Percentiles rank a stretch among this genome's conserved stretches.
Evolutionary conservation across 2,797 vertebrate species (phyloP).

Genomic region (Odontamblyopus rebecca): DNA sequence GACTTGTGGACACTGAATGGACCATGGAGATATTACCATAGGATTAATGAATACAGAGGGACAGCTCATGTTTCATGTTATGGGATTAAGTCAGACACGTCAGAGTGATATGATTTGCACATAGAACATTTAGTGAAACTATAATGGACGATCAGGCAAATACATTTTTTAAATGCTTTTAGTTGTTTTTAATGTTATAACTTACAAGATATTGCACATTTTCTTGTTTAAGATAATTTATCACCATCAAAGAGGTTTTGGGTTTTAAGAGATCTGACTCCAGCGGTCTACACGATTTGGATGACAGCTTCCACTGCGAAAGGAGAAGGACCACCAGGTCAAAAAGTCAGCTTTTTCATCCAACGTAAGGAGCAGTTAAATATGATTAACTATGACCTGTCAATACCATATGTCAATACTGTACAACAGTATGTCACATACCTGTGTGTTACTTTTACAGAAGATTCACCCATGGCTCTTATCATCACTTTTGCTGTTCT

Average conservation of each 20-base stretch:
- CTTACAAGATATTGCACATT: background rate
- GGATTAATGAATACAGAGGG: background rate
- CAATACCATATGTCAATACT: background rate
- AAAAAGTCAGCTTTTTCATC: slow-evolving; percentile 47
- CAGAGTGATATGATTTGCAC: background rate
- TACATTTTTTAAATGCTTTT: background rate
- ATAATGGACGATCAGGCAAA: background rate
- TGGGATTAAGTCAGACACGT: too few species aligned
- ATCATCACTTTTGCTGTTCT: background rate
- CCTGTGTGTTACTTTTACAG: slow-evolving; percentile 48
- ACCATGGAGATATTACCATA: background rate
- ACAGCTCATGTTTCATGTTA: background rate
- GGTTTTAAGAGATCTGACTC: slow-evolving; percentile 24
- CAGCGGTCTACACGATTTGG: slow-evolving; percentile 76
- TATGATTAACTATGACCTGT: background rate
- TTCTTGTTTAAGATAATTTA: slow-evolving; percentile 39
- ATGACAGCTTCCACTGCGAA: slow-evolving; percentile 80
- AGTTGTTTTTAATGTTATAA: background rate
- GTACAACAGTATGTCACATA: background rate
- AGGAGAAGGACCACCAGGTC: slow-evolving; percentile 79
- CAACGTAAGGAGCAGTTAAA: slow-evolving; percentile 42
- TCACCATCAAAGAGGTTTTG: slow-evolving; percentile 12
- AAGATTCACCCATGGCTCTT: slow-evolving; percentile 10
- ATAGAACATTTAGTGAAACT: background rate
- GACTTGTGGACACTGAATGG: background rate